Conservation (phyloP, 23 tunicate genomes). For the Ascidia mentula region DNA sequence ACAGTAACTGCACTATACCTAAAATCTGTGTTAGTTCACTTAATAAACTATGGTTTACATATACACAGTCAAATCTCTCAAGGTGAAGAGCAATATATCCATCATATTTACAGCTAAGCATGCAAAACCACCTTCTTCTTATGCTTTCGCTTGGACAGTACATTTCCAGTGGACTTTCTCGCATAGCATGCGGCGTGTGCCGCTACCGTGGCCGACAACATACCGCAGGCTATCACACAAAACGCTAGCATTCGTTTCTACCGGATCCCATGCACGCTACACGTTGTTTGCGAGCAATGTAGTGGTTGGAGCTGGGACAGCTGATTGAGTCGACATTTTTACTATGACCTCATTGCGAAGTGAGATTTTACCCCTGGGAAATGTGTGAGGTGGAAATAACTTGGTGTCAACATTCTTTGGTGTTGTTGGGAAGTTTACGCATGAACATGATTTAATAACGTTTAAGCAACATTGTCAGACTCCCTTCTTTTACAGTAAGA, state of each 20-base stretch:
- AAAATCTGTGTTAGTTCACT: no score
- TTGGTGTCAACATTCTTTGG: no score
- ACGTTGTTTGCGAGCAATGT: background rate
- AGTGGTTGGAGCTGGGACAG: background rate
- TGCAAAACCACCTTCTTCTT: background rate
- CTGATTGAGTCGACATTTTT: background rate
- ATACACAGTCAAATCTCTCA: no score
- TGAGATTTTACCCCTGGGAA: background rate
- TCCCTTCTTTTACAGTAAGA: no score
- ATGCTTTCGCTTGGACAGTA: background rate
- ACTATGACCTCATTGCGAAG: background rate
- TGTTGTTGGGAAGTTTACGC: no score
- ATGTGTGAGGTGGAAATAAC: no score
- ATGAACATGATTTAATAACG: no score
- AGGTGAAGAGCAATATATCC: no score
- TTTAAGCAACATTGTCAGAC: no score
- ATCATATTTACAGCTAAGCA: background rate
- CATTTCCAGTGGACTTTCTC: background rate
- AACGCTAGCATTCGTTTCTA: conserved; percentile 18
- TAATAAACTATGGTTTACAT: no score
- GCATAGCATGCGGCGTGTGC: conserved; percentile 21
- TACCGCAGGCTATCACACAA: no score
- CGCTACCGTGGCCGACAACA: conserved; percentile 46
- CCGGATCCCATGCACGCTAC: background rate
- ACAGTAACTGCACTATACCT: no score